Percentiles rank a stretch among this genome's conserved stretches.
phyloP scores from a whole-genome alignment of 2,888 invertebrate genomes.

The Slavum lentiscoides region DNA sequence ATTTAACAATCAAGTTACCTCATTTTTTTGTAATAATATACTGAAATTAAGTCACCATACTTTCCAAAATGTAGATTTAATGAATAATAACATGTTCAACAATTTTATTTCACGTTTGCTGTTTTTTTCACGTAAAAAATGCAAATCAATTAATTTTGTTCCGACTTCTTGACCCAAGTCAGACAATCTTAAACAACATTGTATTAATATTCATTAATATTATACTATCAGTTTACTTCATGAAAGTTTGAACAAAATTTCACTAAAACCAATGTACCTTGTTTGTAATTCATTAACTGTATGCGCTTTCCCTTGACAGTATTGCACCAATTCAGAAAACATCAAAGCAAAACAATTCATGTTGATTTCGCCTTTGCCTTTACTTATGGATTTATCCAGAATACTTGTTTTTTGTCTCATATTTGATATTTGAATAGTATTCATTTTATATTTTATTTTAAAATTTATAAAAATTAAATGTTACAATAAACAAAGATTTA shows the following conservation, averaged over 20 bases:
- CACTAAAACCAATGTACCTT: constrained; percentile 66
- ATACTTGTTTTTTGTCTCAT: constrained; percentile 74
- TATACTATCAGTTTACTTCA: too few relatives aligned
- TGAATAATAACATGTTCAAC: constrained; percentile 89
- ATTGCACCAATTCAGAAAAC: constrained; percentile 97
- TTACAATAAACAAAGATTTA: too few relatives aligned
- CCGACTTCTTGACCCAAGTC: constrained; percentile 96
- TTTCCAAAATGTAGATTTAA: constrained; percentile 97
- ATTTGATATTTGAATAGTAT: constrained; percentile 58
- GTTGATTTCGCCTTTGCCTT: constrained; percentile 90
- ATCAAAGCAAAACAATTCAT: constrained; percentile 90
- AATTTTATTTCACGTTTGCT: constrained; percentile 94
- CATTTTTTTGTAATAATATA: constrained; percentile 1
- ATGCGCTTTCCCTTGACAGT: constrained; percentile 93
- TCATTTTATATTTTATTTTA: constrained; percentile 27
- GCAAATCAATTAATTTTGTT: constrained; percentile 85
- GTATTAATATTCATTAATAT: not conserved
- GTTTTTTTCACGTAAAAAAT: constrained; percentile 90
- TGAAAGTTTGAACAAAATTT: not conserved
- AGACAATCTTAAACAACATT: constrained; percentile 71
- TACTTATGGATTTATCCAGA: constrained; percentile 86
- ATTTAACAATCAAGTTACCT: constrained; percentile 8
- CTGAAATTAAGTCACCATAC: constrained; percentile 60
- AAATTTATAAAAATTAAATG: too few relatives aligned
- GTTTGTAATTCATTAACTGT: constrained; percentile 93